These are phyloP conservation scores for Strongylocentrotus purpuratus DNA, from an alignment of 35 echinoderm and acorn worm species.

Conservation along the genomic window DNA sequence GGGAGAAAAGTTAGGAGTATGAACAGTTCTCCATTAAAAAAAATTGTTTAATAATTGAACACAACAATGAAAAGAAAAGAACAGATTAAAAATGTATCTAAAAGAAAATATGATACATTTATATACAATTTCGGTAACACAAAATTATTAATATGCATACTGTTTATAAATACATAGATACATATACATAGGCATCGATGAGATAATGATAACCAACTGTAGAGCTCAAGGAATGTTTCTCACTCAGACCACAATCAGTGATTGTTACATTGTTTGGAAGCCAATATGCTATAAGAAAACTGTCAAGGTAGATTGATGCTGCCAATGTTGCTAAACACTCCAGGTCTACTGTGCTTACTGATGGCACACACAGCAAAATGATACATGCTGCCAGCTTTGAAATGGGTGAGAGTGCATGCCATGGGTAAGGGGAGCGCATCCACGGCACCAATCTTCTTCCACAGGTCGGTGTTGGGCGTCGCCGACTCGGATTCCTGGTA, in stretches of 20 bases:
- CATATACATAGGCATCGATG: not conserved
- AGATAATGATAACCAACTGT: not conserved
- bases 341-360: slow-evolving; percentile 60
- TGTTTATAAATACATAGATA: not conserved
- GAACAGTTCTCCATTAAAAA: not conserved
- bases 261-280: not conserved
- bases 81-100: not conserved
- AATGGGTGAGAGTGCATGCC: slow-evolving; percentile 95
- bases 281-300: not conserved
- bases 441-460: slow-evolving; percentile 96
- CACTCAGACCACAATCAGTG: not conserved
- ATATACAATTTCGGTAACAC: not conserved
- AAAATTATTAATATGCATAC: not conserved
- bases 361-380: slow-evolving; percentile 96
- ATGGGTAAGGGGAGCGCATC: slow-evolving; percentile 84
- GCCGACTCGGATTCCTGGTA: slow-evolving; percentile 82
- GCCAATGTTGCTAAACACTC: slow-evolving; percentile 74
- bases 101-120: not conserved
- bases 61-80: not conserved
- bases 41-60: not conserved
- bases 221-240: not conserved
- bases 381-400: slow-evolving; percentile 91
- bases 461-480: slow-evolving; percentile 72
- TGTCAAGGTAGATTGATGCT: slow-evolving; percentile 64
- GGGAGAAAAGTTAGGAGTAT: not conserved